Evolutionary conservation across 2,888 invertebrate species (phyloP), one percentile per base, ranked within the genome.

Genomic region (Galerucella pusilla): DNA sequence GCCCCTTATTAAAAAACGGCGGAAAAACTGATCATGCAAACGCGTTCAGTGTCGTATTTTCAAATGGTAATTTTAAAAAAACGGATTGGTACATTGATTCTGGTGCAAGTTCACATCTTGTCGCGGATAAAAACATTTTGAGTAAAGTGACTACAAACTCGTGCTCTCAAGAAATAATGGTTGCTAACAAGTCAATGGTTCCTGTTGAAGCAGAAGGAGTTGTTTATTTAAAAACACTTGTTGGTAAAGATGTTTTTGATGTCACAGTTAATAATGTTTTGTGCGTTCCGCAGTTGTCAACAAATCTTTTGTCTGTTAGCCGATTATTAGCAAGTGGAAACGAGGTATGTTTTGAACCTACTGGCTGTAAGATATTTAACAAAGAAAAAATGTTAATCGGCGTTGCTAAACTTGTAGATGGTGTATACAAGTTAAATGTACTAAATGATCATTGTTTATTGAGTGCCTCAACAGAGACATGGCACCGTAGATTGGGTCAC

Each of bases 71-170:
- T 3, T 79, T 72, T 54, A 74, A 75, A 45, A 80, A 79, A 61
- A 35, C 57, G 5, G 81, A 82, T 52, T 84, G 79, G 76, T 83
- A 82, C 42, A 64, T 83, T 4, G 81, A 84, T 61, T 80, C 80
- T 3, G 84, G 82, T 9, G 82, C 83, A 11, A 83, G 79, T 75
- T 64, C 60, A 5, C 81, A 82, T 76, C 66, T 80, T 42, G 81
- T 80, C n/a, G 69, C 76, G 11, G 46, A 66, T n/a, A 73, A 68
- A 70, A 69, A 74, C 28, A 75, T 75, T 73, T 25, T 79, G 46
- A 60, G 59, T 14, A 71, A 76, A 35, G 25, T 73, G 28, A 25
- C 12, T 64, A 11, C 14, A 42, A 12, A 60, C 20, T 52, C n/a
- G 60, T 59, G 63, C 28, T n/a, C 70, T 61, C 25, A 68, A 16